Conservation (phyloP, 2,797 vertebrate genomes). For the Amazona ochrocephala region DNA sequence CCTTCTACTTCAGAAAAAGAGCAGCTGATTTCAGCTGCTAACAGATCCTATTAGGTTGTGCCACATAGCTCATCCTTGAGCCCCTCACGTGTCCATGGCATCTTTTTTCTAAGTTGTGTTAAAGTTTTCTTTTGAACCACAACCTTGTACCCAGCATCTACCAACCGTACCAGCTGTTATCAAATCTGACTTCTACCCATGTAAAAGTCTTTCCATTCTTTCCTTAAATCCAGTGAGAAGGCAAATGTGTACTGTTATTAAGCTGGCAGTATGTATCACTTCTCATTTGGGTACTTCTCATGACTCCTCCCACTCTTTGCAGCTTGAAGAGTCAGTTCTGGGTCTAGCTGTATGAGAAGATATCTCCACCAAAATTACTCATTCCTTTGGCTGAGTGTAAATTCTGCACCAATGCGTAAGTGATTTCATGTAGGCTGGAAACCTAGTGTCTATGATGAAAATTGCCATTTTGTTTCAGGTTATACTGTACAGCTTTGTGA, state of each 20-base stretch:
- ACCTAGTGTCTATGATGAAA: background rate
- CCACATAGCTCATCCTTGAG: background rate
- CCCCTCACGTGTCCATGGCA: background rate
- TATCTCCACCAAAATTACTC: background rate
- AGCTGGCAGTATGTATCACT: background rate
- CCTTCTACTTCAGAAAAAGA: background rate
- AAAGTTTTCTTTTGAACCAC: background rate
- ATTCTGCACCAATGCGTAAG: background rate
- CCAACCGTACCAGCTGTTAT: background rate
- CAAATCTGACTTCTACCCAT: background rate
- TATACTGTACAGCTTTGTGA: background rate
- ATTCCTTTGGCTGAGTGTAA: background rate
- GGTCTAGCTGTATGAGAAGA: background rate
- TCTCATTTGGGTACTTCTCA: background rate
- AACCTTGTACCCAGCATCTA: background rate
- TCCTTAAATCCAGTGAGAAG: background rate
- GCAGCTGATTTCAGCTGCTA: background rate
- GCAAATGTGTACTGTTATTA: background rate
- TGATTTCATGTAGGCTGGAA: background rate
- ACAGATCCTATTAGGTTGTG: background rate
- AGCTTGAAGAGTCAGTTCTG: background rate
- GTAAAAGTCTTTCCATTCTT: background rate
- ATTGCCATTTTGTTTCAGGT: background rate
- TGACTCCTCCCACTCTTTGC: background rate
- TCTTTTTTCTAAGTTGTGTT: background rate